phyloP scores from a whole-genome alignment of 2,113 vertebrate genomes.

The Cynoglossus semilaevis region DNA sequence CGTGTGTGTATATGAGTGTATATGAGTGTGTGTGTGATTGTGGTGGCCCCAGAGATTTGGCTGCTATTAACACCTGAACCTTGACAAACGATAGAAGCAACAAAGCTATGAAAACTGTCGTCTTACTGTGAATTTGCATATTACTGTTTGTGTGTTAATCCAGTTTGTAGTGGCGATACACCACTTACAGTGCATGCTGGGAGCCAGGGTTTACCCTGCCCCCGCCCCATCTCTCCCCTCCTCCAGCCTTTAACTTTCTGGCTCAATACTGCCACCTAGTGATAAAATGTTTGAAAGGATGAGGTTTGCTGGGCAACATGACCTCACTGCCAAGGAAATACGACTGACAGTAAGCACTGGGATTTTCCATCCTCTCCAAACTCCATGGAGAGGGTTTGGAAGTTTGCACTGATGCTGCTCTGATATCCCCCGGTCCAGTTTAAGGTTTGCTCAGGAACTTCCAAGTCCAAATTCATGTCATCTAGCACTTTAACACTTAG shows the following conservation, averaged over 20 bases:
- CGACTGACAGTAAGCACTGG: slow-evolving; percentile 43
- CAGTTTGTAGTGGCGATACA: slow-evolving; percentile 8
- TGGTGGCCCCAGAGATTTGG: background rate
- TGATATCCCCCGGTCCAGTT: background rate
- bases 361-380: slow-evolving; percentile 68
- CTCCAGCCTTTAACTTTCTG: slow-evolving; percentile 32
- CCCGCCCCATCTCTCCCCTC: background rate
- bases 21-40: slow-evolving; percentile 11
- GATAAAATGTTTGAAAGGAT: slow-evolving; percentile 33
- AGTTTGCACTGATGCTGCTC: slow-evolving; percentile 1
- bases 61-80: slow-evolving; percentile 32
- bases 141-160: slow-evolving; percentile 15
- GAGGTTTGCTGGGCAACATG: slow-evolving; percentile 60
- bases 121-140: background rate
- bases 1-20: slow-evolving; percentile 8
- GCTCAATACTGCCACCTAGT: slow-evolving; percentile 79
- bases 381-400: slow-evolving; percentile 2
- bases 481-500: no score
- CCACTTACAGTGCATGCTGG: slow-evolving; percentile 8
- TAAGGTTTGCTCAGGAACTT: no score
- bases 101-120: background rate
- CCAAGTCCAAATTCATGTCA: no score
- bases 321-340: slow-evolving; percentile 67
- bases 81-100: slow-evolving; percentile 2
- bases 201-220: slow-evolving; percentile 1